These are phyloP conservation scores for Invenusta paracnida DNA, from an alignment of 2,888 invertebrate genomes.

Conservation along the genomic window DNA sequence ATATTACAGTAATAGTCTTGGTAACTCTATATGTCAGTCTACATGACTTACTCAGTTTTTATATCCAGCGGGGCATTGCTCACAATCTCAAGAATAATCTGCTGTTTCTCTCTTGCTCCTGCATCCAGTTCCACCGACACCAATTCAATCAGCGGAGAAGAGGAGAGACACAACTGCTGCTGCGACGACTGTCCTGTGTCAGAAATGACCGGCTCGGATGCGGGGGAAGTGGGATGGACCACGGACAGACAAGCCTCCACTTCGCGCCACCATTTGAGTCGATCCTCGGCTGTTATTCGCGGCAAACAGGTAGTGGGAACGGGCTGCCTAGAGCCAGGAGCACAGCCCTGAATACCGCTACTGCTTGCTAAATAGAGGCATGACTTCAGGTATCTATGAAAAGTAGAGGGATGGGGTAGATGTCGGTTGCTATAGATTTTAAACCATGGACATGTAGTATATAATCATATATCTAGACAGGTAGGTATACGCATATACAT, in stretches of 20 bases:
- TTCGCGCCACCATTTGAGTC: neutral
- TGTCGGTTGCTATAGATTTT: too few relatives aligned
- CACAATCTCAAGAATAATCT: neutral
- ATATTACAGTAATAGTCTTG: too few relatives aligned
- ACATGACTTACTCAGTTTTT: neutral
- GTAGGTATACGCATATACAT: too few relatives aligned
- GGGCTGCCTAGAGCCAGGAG: neutral
- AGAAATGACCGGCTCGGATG: neutral
- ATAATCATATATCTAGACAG: too few relatives aligned
- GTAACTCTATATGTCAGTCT: too few relatives aligned
- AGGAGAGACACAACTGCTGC: neutral
- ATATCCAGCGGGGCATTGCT: neutral
- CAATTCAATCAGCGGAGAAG: neutral
- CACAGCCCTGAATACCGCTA: neutral
- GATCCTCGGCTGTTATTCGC: neutral
- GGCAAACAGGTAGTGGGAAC: neutral
- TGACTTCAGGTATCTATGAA: neutral
- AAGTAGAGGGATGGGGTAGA: too few relatives aligned
- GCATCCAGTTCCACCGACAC: neutral
- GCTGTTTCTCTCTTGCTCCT: neutral
- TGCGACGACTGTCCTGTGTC: too few relatives aligned
- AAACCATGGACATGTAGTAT: too few relatives aligned
- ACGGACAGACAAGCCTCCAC: neutral
- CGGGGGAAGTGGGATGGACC: neutral
- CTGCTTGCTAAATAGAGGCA: neutral